phyloP scores from a whole-genome alignment of 2,888 invertebrate genomes.

The Hypolimnas misippus region DNA sequence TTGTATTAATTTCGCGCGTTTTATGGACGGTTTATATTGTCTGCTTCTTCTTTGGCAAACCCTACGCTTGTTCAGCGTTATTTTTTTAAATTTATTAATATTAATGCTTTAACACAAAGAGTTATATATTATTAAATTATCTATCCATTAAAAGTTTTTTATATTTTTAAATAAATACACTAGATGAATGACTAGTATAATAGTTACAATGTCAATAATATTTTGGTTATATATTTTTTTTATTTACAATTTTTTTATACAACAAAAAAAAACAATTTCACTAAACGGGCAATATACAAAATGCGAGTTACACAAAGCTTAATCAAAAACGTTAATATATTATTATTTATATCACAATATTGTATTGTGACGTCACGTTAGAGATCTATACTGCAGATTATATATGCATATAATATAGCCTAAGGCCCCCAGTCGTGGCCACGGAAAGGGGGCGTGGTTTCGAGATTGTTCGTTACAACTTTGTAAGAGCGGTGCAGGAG shows the following conservation, averaged over 20 bases:
- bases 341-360: slow-evolving; percentile 66
- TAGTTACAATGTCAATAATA: slow-evolving; percentile 69
- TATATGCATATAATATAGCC: slow-evolving; percentile 77
- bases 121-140: slow-evolving; percentile 46
- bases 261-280: slow-evolving; percentile 49
- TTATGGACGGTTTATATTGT: slow-evolving; percentile 47
- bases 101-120: slow-evolving; percentile 43
- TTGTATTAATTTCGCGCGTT: slow-evolving; percentile 14
- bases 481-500: slow-evolving; percentile 76
- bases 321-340: slow-evolving; percentile 44
- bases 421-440: slow-evolving; percentile 75
- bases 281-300: slow-evolving; percentile 69
- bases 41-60: slow-evolving; percentile 58
- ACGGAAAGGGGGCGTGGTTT: slow-evolving; percentile 71
- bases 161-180: slow-evolving; percentile 73
- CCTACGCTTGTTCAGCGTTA: slow-evolving; percentile 28
- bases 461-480: slow-evolving; percentile 70
- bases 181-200: slow-evolving; percentile 83
- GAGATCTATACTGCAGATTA: slow-evolving; percentile 78
- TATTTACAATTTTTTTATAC: slow-evolving; percentile 43
- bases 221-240: slow-evolving; percentile 51
- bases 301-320: slow-evolving; percentile 70
- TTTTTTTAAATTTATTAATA: slow-evolving; percentile 34
- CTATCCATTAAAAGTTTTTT: slow-evolving; percentile 38
- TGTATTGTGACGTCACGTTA: slow-evolving; percentile 80